These are phyloP conservation scores for Urocynchramus pylzowi DNA, from an alignment of 2,113 vertebrate genomes.

Conservation along the genomic window DNA sequence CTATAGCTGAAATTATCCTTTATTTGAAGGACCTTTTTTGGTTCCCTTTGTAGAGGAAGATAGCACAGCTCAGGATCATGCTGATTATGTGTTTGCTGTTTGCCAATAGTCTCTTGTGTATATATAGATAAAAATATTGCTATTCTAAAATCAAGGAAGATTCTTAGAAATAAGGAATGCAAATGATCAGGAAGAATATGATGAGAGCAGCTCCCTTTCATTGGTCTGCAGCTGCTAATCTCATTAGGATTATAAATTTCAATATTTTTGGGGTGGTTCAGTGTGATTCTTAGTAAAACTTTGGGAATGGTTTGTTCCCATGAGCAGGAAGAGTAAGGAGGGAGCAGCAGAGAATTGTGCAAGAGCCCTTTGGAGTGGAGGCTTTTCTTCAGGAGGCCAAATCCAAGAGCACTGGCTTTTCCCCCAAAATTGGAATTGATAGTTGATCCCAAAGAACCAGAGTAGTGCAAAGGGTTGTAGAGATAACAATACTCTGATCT, in stretches of 20 bases:
- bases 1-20: not conserved
- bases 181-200: not conserved
- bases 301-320: not conserved
- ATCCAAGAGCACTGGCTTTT: not conserved
- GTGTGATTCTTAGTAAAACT: not conserved
- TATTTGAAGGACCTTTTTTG: not conserved
- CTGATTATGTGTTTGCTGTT: not conserved
- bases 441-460: not conserved
- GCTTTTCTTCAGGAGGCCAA: not conserved
- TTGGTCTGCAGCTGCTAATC: not conserved
- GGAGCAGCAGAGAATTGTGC: not conserved
- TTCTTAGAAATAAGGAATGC: not conserved
- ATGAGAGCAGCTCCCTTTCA: not conserved
- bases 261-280: not conserved
- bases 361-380: not conserved
- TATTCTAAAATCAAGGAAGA: not conserved
- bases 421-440: not conserved
- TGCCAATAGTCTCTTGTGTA: not conserved
- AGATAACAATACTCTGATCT: not conserved
- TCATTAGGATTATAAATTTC: not conserved
- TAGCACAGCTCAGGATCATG: not conserved
- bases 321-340: not conserved
- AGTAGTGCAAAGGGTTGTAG: not conserved
- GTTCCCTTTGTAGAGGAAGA: not conserved
- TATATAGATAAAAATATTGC: not conserved